Conservation (phyloP, 1,140 invertebrate species). For the Drosophila sp. region DNA sequence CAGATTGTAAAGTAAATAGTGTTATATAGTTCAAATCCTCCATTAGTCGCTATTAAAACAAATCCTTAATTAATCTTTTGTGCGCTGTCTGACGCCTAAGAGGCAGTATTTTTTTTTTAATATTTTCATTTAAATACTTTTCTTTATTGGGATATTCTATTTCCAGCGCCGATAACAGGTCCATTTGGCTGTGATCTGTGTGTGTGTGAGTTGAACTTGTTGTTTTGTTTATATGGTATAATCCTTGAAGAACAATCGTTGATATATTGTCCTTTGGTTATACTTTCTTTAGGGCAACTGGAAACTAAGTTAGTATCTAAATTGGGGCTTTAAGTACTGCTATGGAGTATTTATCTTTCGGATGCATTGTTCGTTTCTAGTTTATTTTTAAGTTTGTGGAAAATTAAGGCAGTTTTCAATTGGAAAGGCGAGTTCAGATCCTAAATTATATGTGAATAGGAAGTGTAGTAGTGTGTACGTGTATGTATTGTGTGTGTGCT, state of each 20-base stretch:
- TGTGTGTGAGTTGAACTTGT: constrained; percentile 54
- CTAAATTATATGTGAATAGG: constrained; percentile 59
- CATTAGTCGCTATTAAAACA: constrained; percentile 84
- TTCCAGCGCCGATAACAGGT: constrained; percentile 15
- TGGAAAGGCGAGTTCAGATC: constrained; percentile 58
- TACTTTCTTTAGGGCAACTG: constrained; percentile 24
- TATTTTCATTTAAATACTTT: constrained; percentile 15
- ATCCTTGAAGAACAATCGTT: constrained; percentile 67
- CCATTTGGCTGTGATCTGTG: constrained; percentile 43
- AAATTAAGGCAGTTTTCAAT: constrained; percentile 77
- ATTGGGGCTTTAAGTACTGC: constrained; percentile 41
- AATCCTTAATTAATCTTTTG: constrained; percentile 73
- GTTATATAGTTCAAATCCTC: constrained; percentile 82
- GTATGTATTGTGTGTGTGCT: constrained; percentile 61
- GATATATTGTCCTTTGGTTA: constrained; percentile 67
- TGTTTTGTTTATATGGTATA: constrained; percentile 37
- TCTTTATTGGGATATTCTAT: constrained; percentile 33
- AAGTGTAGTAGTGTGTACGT: constrained; percentile 58
- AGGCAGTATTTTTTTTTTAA: constrained; percentile 63
- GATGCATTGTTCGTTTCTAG: constrained; percentile 72
- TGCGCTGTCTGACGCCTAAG: constrained; percentile 75
- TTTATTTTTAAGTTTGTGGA: constrained; percentile 34
- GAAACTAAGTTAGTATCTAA: background rate
- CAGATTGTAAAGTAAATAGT: constrained; percentile 45
- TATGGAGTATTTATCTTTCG: constrained; percentile 63